A percentile compares a stretch with the other conserved stretches of the same genome.
phyloP scores from a whole-genome alignment of 2,888 invertebrate genomes.

The Tetramorium bicarinatum region DNA sequence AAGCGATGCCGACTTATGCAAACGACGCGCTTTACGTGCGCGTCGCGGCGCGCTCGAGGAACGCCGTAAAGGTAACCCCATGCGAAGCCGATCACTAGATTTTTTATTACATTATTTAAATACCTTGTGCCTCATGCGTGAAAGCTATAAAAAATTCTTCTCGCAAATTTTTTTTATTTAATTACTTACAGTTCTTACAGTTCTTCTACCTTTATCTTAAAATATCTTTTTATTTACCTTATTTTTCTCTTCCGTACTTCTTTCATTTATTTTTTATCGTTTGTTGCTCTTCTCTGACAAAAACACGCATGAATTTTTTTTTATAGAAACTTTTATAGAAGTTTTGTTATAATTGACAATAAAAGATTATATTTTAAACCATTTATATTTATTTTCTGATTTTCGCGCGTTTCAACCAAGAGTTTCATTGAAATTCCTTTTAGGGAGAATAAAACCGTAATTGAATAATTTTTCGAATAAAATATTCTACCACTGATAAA shows the following conservation, averaged over 20 bases:
- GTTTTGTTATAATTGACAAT: background rate
- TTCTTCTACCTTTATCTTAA: background rate
- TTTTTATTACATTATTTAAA: slow-evolving; percentile 54
- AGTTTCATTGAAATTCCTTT: slow-evolving; percentile 21
- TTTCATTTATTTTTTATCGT: background rate
- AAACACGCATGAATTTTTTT: background rate
- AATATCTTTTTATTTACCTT: background rate
- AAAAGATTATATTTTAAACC: slow-evolving; percentile 11
- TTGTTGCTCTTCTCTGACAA: background rate
- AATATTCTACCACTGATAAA: slow-evolving; percentile 38
- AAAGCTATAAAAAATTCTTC: slow-evolving; percentile 13
- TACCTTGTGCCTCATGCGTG: slow-evolving; percentile 9
- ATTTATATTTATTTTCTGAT: slow-evolving; percentile 21
- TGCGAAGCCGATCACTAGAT: slow-evolving; percentile 51
- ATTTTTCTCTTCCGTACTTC: background rate
- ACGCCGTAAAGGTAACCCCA: slow-evolving; percentile 45
- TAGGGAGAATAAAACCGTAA: slow-evolving; percentile 31
- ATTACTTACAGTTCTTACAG: background rate
- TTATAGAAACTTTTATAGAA: background rate
- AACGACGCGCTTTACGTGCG: slow-evolving; percentile 53
- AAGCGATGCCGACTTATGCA: slow-evolving; percentile 56
- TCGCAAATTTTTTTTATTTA: slow-evolving; percentile 12
- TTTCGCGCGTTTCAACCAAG: background rate
- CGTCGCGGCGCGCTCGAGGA: slow-evolving; percentile 49
- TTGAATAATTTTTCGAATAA: slow-evolving; percentile 49